These are phyloP conservation scores for Chrysopa pallens DNA, from an alignment of 1,140 invertebrate genomes.

Conservation along the genomic window DNA sequence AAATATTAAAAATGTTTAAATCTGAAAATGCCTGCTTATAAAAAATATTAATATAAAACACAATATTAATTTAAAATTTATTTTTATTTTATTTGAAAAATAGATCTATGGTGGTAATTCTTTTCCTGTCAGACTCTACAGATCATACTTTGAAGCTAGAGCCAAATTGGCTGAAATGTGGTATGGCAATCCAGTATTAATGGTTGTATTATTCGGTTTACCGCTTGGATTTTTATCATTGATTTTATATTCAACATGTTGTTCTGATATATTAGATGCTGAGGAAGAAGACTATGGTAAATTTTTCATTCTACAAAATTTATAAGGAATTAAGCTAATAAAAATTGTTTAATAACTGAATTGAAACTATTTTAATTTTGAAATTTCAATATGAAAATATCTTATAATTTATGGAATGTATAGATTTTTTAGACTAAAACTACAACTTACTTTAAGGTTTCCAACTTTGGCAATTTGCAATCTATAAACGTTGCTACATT, in stretches of 20 bases:
- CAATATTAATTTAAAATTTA: conserved; percentile 2
- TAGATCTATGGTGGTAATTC: conserved; percentile 69
- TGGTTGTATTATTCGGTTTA: conserved; percentile 70
- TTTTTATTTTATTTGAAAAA: conserved; percentile 10
- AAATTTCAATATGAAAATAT: too few relatives aligned
- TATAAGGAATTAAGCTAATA: conserved; percentile 1
- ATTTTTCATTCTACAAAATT: conserved; percentile 22
- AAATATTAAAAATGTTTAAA: not conserved
- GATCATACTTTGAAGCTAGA: conserved; percentile 59
- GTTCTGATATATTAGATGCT: conserved; percentile 84
- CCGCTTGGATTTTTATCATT: conserved; percentile 82
- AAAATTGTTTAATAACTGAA: not conserved
- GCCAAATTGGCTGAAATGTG: conserved; percentile 67
- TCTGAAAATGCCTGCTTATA: not conserved
- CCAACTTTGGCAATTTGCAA: too few relatives aligned
- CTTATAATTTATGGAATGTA: too few relatives aligned
- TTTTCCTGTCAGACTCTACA: conserved; percentile 47
- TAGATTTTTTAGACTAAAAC: too few relatives aligned
- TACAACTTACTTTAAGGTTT: too few relatives aligned
- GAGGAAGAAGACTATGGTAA: conserved; percentile 53
- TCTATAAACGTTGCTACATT: too few relatives aligned
- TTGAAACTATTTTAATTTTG: not conserved
- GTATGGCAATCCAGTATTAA: conserved; percentile 77
- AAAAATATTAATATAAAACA: not conserved
- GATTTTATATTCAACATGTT: conserved; percentile 86